These are phyloP conservation scores for Heteractis magnifica DNA, from an alignment of 92 coral and sea anemone species.

Conservation along the genomic window DNA sequence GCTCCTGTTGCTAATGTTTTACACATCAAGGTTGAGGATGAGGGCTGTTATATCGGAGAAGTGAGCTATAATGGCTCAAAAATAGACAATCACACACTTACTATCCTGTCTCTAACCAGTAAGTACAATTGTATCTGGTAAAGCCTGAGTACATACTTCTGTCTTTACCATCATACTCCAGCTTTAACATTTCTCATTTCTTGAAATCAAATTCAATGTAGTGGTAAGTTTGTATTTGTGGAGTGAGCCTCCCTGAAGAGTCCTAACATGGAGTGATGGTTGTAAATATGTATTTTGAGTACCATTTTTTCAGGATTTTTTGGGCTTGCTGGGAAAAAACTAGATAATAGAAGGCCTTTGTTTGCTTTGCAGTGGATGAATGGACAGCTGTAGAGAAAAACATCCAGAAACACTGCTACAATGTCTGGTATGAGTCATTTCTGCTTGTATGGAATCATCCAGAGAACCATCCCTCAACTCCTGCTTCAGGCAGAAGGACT, in stretches of 20 bases:
- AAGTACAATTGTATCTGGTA: slow-evolving; percentile 18
- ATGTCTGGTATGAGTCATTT: slow-evolving; percentile 87
- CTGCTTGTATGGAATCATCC: slow-evolving; percentile 31
- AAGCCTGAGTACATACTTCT: background rate
- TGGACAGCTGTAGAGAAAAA: slow-evolving; percentile 64
- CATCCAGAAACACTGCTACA: slow-evolving; percentile 69
- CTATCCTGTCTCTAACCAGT: slow-evolving; percentile 81
- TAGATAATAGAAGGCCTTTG: background rate
- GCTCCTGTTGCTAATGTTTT: slow-evolving; percentile 65
- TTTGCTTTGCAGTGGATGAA: slow-evolving; percentile 53
- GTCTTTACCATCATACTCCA: too few relatives aligned
- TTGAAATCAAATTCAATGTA: too few relatives aligned
- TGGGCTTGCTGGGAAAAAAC: background rate
- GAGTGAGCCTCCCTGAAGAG: too few relatives aligned
- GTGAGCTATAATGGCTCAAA: slow-evolving; percentile 69
- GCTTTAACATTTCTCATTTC: too few relatives aligned
- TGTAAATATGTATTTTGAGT: too few relatives aligned
- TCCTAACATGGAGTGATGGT: too few relatives aligned
- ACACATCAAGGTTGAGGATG: slow-evolving; percentile 79
- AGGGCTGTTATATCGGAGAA: slow-evolving; percentile 80
- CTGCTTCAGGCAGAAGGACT: background rate
- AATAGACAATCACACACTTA: slow-evolving; percentile 66
- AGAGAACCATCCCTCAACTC: background rate
- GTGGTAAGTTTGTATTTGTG: too few relatives aligned
- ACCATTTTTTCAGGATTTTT: too few relatives aligned